phyloP scores from a whole-genome alignment of 2,888 invertebrate species.

The Scaeva pyrastri region DNA sequence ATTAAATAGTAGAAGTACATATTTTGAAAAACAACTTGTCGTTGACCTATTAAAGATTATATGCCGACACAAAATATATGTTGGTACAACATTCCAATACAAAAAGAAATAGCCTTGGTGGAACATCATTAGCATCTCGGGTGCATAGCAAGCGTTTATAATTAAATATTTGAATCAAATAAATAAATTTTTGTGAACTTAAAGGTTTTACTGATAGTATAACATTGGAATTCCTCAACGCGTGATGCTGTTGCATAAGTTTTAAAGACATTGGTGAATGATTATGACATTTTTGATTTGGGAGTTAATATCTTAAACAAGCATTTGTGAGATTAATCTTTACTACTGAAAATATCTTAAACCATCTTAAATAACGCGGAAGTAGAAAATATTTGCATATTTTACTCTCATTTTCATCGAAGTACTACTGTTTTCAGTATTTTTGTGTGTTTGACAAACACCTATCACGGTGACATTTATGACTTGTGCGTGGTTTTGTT shows the following conservation, averaged over 20 bases:
- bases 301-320: conserved; percentile 25
- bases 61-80: background rate
- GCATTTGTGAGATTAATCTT: background rate
- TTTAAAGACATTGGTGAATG: conserved; percentile 32
- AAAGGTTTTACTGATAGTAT: conserved; percentile 45
- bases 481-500: background rate
- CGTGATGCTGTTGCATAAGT: conserved; percentile 43
- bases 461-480: background rate
- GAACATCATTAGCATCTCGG: conserved; percentile 18
- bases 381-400: background rate
- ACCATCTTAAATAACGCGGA: conserved; percentile 12
- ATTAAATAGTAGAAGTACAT: conserved; percentile 7
- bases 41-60: background rate
- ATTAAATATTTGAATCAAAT: conserved; percentile 11
- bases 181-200: conserved; percentile 39
- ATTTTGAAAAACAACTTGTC: conserved; percentile 6
- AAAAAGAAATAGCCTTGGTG: conserved; percentile 53
- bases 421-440: background rate
- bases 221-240: conserved; percentile 63
- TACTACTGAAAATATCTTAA: background rate
- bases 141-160: conserved; percentile 27
- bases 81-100: conserved; percentile 6
- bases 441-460: background rate
- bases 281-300: background rate
- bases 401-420: background rate